Conservation (phyloP, 35 echinoderm and acorn worm species). For the Anneissia japonica region DNA sequence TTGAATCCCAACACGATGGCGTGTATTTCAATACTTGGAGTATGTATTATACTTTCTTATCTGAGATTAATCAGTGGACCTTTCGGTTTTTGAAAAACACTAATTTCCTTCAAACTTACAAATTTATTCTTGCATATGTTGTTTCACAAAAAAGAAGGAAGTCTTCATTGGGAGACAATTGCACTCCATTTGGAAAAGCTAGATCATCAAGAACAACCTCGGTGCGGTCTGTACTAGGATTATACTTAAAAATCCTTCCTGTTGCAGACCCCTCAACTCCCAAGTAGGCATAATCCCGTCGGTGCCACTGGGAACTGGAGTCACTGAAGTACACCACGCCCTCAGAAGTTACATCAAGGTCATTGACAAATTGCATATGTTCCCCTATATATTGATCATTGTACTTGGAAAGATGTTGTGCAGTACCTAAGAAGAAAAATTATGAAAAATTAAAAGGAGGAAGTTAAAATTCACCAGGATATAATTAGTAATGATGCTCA, state of each 20-base stretch:
- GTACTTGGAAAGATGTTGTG: conserved; percentile 6
- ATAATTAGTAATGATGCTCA: background rate
- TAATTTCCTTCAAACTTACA: conserved; percentile 36
- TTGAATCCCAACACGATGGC: no score
- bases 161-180: conserved; percentile 55
- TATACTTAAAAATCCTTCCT: conserved; percentile 44
- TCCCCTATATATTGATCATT: background rate
- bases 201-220: conserved; percentile 44
- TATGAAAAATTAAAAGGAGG: background rate
- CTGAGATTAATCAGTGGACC: no score
- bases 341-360: conserved; percentile 42
- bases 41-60: no score
- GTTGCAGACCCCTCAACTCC: conserved; percentile 19
- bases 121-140: conserved; percentile 34
- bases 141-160: conserved; percentile 52
- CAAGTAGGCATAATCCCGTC: conserved; percentile 28
- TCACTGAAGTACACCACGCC: conserved; percentile 64
- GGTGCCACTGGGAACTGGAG: conserved; percentile 44
- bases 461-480: background rate
- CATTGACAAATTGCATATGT: conserved; percentile 55
- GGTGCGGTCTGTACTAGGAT: conserved; percentile 36
- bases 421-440: conserved; percentile 17
- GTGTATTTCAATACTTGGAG: no score
- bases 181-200: conserved; percentile 50
- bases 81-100: no score